Evolutionary conservation across 1,140 invertebrate species (phyloP).

Genomic region (Drosophila pallidifrons): DNA sequence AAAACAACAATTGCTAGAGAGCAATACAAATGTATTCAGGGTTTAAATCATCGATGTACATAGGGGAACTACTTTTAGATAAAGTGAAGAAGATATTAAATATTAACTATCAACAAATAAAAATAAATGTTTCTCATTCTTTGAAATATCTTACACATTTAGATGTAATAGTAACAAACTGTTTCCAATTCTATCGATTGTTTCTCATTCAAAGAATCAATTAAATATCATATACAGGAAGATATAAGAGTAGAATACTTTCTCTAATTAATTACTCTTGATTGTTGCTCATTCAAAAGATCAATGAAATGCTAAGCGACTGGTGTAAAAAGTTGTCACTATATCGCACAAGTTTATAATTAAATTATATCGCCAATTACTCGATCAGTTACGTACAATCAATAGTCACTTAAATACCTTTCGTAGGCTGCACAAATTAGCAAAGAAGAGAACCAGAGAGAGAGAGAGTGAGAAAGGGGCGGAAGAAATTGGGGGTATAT

Average conservation of each 20-base stretch:
- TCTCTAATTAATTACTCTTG: too few species aligned
- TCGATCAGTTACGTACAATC: neutral
- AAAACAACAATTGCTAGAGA: neutral
- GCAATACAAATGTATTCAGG: neutral
- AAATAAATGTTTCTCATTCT: too few species aligned
- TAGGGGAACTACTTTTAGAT: neutral
- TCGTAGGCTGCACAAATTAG: neutral
- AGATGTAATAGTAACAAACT: too few species aligned
- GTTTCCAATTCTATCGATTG: neutral
- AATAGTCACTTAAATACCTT: neutral
- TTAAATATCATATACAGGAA: neutral
- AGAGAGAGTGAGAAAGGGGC: neutral
- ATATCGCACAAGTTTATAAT: neutral
- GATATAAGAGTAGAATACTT: too few species aligned
- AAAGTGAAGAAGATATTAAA: too few species aligned
- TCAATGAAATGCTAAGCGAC: too few species aligned
- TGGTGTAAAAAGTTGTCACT: slow-evolving; percentile 5
- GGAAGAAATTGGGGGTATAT: neutral
- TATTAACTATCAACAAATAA: neutral
- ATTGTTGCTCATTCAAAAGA: too few species aligned
- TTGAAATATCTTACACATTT: neutral
- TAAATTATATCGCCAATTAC: neutral
- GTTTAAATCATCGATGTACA: neutral
- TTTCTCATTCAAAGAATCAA: neutral
- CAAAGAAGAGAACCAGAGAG: neutral